Evolutionary conservation across 1,140 invertebrate species (phyloP), one percentile per base, ranked within the genome.

Genomic region (Ooceraea biroi): DNA sequence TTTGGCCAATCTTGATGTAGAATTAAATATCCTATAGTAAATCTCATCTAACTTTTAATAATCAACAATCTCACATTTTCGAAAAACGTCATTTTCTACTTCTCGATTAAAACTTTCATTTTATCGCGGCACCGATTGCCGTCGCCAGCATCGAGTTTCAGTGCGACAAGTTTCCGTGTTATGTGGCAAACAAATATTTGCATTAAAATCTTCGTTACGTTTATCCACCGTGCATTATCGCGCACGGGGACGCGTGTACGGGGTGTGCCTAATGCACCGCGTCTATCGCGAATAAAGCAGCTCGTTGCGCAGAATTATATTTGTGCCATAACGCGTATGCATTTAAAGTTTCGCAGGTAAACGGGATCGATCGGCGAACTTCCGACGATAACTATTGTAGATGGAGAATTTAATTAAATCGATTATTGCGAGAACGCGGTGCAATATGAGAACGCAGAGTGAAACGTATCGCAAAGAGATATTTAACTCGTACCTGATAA

Each of bases 231-330:
- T 80, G 76, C 76, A 80, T 71, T 80, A 80, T 80, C 76, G 36
- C 36, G 7, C 36, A 36, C 36, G 65, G 50, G 50, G 41, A 50
- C 41, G 25, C 65, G 65, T 57, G 65, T 69, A 57, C 36, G 76
- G 65, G 76, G 76, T 80, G 65, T 80, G 76, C 65, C 76, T 80
- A 80, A 80, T 80, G 76, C 76, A 57, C 76, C 76, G 76, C 63
- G 65, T 80, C 76, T 80, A 80, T 80, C 76, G 76, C 65, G 76
- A 50, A 80, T 80, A 60, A 36, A 80, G 76, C 65, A 69, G 76
- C 66, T 80, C 65, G 76, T 80, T 80, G 76, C 65, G 76, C 76
- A 57, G 76, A 80, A 80, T 80, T 80, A 80, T 80, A 80, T 80
- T 80, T 80, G 52, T 63, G 76, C 76, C 76, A 80, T 71, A 80